phyloP scores from a whole-genome alignment of 2,888 invertebrate species.

The Sesamia inferens region DNA sequence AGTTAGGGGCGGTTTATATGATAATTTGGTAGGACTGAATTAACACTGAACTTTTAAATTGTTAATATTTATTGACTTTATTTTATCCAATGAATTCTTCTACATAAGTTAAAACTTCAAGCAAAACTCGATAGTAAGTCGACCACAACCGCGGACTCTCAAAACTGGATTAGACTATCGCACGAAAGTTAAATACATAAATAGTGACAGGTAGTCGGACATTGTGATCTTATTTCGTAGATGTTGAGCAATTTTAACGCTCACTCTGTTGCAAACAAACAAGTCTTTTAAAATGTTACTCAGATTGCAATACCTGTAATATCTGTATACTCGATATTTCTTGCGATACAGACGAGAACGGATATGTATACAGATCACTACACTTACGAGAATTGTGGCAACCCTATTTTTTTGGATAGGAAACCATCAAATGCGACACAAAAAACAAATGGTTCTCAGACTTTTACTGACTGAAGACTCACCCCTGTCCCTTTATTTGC shows the following conservation, averaged over 20 bases:
- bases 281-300: conserved; percentile 38
- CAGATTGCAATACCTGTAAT: conserved; percentile 30
- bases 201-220: conserved; percentile 35
- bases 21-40: too few species aligned
- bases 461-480: too few species aligned
- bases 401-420: too few species aligned
- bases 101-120: not conserved
- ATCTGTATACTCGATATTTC: conserved; percentile 15
- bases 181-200: conserved; percentile 9
- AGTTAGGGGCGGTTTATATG: too few species aligned
- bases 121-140: not conserved
- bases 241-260: conserved; percentile 41
- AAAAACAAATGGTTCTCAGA: too few species aligned
- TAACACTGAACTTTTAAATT: too few species aligned
- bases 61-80: too few species aligned
- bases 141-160: not conserved
- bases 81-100: too few species aligned
- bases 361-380: not conserved
- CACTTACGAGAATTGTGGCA: not conserved
- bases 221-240: conserved; percentile 48
- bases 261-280: conserved; percentile 50
- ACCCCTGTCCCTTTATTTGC: too few species aligned
- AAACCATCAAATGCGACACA: too few species aligned
- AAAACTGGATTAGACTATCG: not conserved
- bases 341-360: conserved; percentile 7